Evolutionary conservation across 2,888 invertebrate genomes (phyloP), one percentile per base, ranked within the genome.

Genomic region (Anarsia innoxiella): DNA sequence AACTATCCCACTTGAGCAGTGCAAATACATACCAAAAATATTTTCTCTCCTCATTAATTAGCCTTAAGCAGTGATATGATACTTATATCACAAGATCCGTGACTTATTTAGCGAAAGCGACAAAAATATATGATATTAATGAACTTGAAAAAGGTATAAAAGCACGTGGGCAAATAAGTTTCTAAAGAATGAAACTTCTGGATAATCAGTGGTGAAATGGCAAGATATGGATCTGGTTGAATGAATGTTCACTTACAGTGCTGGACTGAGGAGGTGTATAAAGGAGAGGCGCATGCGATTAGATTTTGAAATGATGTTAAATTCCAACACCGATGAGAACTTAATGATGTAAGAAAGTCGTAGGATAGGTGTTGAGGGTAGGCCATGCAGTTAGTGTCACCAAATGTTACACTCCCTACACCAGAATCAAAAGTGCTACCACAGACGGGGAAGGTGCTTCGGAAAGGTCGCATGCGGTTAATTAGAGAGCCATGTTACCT

Each of bases 21-120:
- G 73, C 71, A 61, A 68, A 63, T 63, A 64, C 66, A 64, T 78
- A 82, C 79, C 71, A 80, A 83, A 78, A 82, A 80, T 77, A 77
- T 77, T 58, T 53, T 67, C 59, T 68, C 61, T 71, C 54, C 68
- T 54, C 55, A 58, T 61, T 66, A 63, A 56, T 60, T 60, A 59
- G 52, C 47, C 52, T 56, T 43, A 48, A 79, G 76, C 79, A 66
- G 75, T 76, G 82, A 82, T 82, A 82, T 82, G 82, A 67, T 63
- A 54, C 56, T 56, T 60, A 66, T 68, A 80, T 80, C 76, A 80
- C 77, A 73, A 66, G 64, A 56, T 52, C 44, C 44, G 50, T 52
- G 47, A 51, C 43, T 46, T 40, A 44, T 46, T 36, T 49, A 46
- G 53, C 47, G 34, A 10, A 45, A 51, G 45, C 46, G 28, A 35